Evolutionary conservation across 2,113 vertebrate species (phyloP).

Genomic region (Psephotus haematonotus): DNA sequence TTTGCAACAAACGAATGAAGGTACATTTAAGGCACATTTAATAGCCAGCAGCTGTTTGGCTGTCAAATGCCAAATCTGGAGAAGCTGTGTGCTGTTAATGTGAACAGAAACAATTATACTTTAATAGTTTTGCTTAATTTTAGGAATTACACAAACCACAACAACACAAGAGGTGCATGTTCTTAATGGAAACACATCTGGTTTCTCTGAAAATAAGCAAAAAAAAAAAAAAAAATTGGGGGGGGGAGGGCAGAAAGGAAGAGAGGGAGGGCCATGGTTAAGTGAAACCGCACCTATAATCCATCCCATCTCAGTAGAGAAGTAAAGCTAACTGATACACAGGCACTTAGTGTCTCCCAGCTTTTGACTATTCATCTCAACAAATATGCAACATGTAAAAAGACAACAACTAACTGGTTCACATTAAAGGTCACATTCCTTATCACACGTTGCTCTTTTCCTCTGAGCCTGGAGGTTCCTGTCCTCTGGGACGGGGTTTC

Average conservation of each 20-base stretch:
- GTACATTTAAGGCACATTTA: conserved; percentile 62
- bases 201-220: neutral
- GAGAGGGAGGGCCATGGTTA: neutral
- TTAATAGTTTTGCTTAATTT: conserved; percentile 63
- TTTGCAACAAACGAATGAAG: conserved; percentile 64
- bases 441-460: accelerated
- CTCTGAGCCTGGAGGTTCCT: neutral
- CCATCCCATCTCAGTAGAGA: neutral
- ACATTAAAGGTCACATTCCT: neutral
- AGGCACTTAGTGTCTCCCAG: neutral
- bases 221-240: neutral
- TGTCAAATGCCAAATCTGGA: conserved; percentile 69
- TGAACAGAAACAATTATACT: conserved; percentile 54
- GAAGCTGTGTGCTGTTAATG: conserved; percentile 35
- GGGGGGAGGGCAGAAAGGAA: too few species aligned
- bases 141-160: conserved; percentile 53
- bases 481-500: neutral
- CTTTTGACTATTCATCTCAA: neutral
- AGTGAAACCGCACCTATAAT: conserved; percentile 11
- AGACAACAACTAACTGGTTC: accelerated
- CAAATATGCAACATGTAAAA: neutral
- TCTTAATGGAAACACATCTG: conserved; percentile 47
- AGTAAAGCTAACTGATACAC: neutral
- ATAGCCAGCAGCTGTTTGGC: conserved; percentile 73
- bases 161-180: neutral